Evolutionary conservation across 2,888 invertebrate genomes (phyloP), one percentile per base, ranked within the genome.

Genomic region (Nematopogon swammerdamellus): DNA sequence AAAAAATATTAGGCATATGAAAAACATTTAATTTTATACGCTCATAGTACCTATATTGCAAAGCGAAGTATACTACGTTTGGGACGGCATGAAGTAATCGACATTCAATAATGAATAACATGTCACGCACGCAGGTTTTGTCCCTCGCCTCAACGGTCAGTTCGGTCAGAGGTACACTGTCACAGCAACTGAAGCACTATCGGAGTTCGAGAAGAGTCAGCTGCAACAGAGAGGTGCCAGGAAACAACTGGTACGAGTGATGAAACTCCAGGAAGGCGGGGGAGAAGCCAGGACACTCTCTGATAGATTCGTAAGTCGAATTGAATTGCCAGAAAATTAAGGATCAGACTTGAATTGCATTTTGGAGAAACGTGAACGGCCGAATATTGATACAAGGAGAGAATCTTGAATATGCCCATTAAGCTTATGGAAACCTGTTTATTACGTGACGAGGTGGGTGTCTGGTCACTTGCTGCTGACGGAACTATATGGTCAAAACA

Each of bases 81-180:
- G n/a, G n/a, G n/a, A n/a, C n/a, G n/a, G n/a, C n/a, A n/a, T n/a
- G n/a, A n/a, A n/a, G n/a, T n/a, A n/a, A n/a, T n/a, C n/a, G n/a
- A n/a, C n/a, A n/a, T n/a, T n/a, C n/a, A n/a, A n/a, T n/a, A n/a
- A n/a, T n/a, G n/a, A n/a, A n/a, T n/a, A n/a, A n/a, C n/a, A n/a
- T n/a, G n/a, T n/a, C n/a, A n/a, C n/a, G n/a, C n/a, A n/a, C n/a
- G 55, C 59, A 86, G 87, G 88, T 52, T 87, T 85, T 60, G 74
- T 87, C 45, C 91, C 91, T 3, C 81, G 85, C 56, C 64, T 88
- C 57, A 83, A 82, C 59, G 84, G 81, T 3, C 82, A 84, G 62
- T 84, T 83, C 56, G 91, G 91, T 0, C 88, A 89, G 64, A 81
- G 89, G 45, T 90, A 84, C 65, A 82, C 86, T 2, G 86, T 89